Conservation (phyloP, 2,888 invertebrate species). For the Amaurobius ferox region DNA sequence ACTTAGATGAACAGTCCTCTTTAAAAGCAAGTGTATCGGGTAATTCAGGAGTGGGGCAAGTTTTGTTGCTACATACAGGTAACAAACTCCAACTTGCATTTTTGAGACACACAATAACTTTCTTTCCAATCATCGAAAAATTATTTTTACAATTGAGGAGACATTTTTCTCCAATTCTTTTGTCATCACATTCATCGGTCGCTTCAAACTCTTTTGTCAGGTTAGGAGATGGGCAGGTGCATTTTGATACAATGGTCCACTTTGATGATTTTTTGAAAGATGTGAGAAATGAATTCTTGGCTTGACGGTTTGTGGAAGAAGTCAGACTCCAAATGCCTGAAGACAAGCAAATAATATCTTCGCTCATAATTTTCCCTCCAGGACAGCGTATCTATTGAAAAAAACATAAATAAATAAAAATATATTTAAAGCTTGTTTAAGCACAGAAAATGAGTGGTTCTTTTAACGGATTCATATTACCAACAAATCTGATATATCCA, state of each 20-base stretch:
- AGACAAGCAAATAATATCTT: conserved; percentile 15
- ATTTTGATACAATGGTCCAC: neutral
- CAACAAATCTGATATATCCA: no score
- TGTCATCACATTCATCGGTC: neutral
- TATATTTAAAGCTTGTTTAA: no score
- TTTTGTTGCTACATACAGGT: conserved; percentile 8
- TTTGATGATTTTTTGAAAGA: neutral
- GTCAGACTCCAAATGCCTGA: conserved; percentile 17
- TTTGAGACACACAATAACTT: neutral
- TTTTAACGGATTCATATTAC: no score
- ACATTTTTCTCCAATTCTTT: neutral
- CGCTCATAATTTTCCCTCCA: conserved; percentile 8
- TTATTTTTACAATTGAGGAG: neutral
- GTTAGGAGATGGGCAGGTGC: conserved; percentile 18
- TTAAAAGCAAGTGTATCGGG: neutral
- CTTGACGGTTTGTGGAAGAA: neutral
- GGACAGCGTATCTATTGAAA: conserved; percentile 36
- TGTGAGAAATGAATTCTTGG: no score
- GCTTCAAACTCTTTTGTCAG: neutral
- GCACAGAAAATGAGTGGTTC: no score
- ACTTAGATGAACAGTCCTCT: neutral
- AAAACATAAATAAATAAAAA: neutral
- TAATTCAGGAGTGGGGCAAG: conserved; percentile 12
- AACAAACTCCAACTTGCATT: neutral
- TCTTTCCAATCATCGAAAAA: neutral